phyloP scores from a whole-genome alignment of 1,140 invertebrate genomes.

The Cherax quadricarinatus region DNA sequence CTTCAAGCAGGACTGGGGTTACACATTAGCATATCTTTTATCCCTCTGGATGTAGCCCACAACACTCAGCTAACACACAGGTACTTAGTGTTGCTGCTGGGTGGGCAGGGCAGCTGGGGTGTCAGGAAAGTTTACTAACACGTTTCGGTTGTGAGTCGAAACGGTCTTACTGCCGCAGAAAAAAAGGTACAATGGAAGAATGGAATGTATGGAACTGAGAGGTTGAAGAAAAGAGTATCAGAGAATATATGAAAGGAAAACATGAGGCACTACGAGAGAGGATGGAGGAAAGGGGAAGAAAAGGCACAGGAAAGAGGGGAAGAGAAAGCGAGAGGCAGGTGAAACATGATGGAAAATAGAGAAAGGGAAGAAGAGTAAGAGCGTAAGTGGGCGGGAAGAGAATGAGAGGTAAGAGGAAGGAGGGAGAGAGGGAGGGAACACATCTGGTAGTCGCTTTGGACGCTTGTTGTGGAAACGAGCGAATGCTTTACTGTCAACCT shows the following conservation, averaged over 20 bases:
- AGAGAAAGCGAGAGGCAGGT: background rate
- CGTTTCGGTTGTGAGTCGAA: no score
- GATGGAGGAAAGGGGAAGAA: background rate
- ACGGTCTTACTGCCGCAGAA: no score
- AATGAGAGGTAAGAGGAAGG: background rate
- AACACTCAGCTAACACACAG: no score
- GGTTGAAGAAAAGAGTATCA: background rate
- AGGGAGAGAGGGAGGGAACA: background rate
- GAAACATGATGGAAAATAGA: background rate
- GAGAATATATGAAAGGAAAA: no score
- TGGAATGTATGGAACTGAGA: background rate
- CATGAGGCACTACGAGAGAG: background rate
- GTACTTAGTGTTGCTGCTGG: no score
- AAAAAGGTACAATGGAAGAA: background rate
- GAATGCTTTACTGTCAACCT: conserved; percentile 40
- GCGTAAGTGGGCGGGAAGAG: conserved; percentile 8
- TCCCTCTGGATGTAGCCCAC: no score
- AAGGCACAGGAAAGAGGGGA: background rate
- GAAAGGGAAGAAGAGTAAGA: background rate
- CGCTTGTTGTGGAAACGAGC: conserved; percentile 33
- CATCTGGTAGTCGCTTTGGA: background rate
- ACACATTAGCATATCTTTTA: no score
- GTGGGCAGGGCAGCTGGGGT: no score
- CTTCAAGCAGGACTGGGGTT: no score
- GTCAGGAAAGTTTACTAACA: no score